These are phyloP conservation scores for Ceyx cyanopectus DNA, from an alignment of 2,113 vertebrate genomes.

Conservation along the genomic window DNA sequence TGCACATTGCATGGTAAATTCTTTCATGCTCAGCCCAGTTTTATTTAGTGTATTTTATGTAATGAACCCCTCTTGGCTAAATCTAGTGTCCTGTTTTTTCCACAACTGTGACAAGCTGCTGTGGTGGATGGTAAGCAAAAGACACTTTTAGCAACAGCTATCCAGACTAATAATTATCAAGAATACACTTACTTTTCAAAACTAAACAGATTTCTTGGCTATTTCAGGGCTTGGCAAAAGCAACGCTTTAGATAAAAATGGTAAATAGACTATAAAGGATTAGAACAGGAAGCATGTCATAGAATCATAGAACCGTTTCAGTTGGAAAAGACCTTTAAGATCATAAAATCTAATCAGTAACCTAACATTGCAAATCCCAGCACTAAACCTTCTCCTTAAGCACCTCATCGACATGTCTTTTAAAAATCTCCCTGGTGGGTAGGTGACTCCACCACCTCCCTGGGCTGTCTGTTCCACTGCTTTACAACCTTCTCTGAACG, in stretches of 20 bases:
- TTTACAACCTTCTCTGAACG: too few species aligned
- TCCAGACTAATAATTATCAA: neutral
- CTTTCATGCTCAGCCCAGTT: neutral
- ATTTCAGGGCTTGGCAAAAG: neutral
- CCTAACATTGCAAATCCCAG: too few species aligned
- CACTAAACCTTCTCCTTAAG: too few species aligned
- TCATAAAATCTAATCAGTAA: too few species aligned
- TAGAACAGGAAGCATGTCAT: neutral
- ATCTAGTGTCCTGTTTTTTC: neutral
- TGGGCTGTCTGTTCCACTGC: too few species aligned
- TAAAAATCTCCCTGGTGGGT: too few species aligned
- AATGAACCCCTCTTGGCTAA: neutral
- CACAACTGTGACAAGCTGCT: neutral
- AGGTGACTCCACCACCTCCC: too few species aligned
- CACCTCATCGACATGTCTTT: too few species aligned
- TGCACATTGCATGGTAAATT: accelerated
- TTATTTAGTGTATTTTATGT: neutral
- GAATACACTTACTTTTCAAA: neutral
- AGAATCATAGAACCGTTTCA: too few species aligned
- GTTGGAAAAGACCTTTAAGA: too few species aligned
- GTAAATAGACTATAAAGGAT: neutral
- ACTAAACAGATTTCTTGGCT: neutral
- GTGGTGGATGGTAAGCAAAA: neutral
- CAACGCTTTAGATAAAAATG: accelerated
- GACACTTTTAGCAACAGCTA: neutral